These are phyloP conservation scores for Panurus biarmicus DNA, from an alignment of 2,113 vertebrate genomes.

Conservation along the genomic window DNA sequence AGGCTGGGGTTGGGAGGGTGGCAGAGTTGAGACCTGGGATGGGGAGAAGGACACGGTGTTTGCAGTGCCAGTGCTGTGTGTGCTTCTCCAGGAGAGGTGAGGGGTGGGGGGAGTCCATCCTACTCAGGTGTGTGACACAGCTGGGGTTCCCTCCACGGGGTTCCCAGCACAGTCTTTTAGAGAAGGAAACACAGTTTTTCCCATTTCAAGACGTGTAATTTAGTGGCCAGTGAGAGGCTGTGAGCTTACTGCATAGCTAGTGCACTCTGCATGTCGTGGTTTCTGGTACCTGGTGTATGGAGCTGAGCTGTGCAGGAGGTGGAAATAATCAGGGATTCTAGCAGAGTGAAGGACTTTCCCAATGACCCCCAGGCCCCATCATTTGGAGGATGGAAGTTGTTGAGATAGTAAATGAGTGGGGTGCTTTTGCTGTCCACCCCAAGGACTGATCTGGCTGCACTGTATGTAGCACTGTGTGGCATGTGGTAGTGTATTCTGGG, in stretches of 20 bases:
- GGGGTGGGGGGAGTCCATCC: fast-evolving
- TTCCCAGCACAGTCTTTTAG: not conserved
- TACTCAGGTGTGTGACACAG: not conserved
- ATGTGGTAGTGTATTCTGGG: fast-evolving
- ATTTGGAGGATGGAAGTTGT: not conserved
- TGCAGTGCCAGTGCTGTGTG: fast-evolving
- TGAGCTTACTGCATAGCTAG: not conserved
- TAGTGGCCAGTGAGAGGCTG: not conserved
- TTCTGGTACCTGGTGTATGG: not conserved
- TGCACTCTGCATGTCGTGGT: not conserved
- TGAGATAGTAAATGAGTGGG: not conserved
- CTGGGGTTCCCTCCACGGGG: not conserved
- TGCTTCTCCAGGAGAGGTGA: not conserved
- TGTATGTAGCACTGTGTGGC: fast-evolving
- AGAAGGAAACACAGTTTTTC: not conserved
- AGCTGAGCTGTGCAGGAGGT: not conserved
- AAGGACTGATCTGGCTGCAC: not conserved
- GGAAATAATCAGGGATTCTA: not conserved
- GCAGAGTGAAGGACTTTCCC: not conserved
- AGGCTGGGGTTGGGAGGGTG: not conserved
- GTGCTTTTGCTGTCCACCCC: fast-evolving
- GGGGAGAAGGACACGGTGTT: fast-evolving
- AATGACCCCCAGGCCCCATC: fast-evolving
- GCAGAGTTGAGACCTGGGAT: fast-evolving
- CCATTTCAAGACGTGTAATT: fast-evolving